Conservation (phyloP, 2,888 invertebrate species). For the Pelosia muscerda region DNA sequence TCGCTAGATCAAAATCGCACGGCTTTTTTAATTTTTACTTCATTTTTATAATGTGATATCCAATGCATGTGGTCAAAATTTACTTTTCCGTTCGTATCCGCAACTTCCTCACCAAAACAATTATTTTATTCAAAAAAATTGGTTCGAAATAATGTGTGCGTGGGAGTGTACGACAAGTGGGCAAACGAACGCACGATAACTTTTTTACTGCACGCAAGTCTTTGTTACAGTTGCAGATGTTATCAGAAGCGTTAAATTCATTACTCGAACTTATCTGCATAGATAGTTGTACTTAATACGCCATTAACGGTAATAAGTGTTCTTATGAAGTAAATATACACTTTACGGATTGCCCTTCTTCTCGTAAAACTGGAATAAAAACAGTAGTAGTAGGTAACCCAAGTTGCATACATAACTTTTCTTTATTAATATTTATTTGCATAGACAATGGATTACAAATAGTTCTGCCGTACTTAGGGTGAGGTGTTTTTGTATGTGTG, state of each 20-base stretch:
- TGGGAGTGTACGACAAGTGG: constrained; percentile 66
- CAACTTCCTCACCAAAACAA: constrained; percentile 78
- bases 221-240: constrained; percentile 66
- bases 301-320: constrained; percentile 52
- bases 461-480: constrained; percentile 36
- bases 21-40: constrained; percentile 47
- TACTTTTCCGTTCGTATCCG: constrained; percentile 71
- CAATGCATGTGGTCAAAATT: constrained; percentile 69
- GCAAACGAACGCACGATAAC: constrained; percentile 49
- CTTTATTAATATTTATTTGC: constrained; percentile 76
- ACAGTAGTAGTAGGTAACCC: constrained; percentile 61
- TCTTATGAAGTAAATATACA: constrained; percentile 45
- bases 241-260: constrained; percentile 63
- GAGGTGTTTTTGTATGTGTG: constrained; percentile 26
- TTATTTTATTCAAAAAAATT: constrained; percentile 67
- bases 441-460: constrained; percentile 79
- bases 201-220: constrained; percentile 64
- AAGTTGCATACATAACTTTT: constrained; percentile 66
- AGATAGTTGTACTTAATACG: constrained; percentile 51
- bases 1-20: constrained; percentile 55
- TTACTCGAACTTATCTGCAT: constrained; percentile 56
- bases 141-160: constrained; percentile 59
- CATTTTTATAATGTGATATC: constrained; percentile 54
- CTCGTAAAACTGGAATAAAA: constrained; percentile 57
- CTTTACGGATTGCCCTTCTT: constrained; percentile 46